Evolutionary conservation across 2,113 vertebrate genomes (phyloP), one percentile per base, ranked within the genome.

Genomic region (Malaclemys terrapin): DNA sequence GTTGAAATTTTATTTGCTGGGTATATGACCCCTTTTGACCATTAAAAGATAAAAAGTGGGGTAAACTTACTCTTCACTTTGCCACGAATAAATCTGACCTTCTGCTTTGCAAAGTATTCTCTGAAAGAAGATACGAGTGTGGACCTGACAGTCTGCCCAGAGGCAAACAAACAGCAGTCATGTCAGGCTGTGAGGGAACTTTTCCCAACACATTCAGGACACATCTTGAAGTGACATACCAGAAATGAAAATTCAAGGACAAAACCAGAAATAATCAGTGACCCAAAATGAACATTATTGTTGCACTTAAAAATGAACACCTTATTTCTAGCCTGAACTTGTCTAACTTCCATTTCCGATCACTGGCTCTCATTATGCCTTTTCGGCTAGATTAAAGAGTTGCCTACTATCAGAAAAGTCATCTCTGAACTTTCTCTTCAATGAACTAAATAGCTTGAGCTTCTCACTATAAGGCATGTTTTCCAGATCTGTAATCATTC

Each of bases 21-120:
- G 11, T 29, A 5, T 59, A 27, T 59, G 27, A 29, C 4, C 57
- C 57, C 57, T 31, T 59, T 59, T 59, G 57, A 31, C 12, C 65
- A 45, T 45, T 45, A 45, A 45, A 45, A 45, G 45, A 45, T 69
- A 69, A 35, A 69, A n/a, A 8, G 29, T 59, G 92, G 80, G 89
- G 90, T 47, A 65, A 81, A 95, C 50, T 81, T 78, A 81, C 12
- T 53, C 47, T 95, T 95, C 11, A 38, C 31, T 91, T 94, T 29
- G 35, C 35, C 65, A 65, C 62, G 35, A 65, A 65, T 69, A 83
- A 82, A 90, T 83, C 56, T 49, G 20, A 52, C 65, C 78, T 90
- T 85, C 50, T 83, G n/a, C 57, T 90, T 94, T 65, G 57, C 75
- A 89, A 82, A 16, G 31, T n/a, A 89, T 20, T 31, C 50, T 79